These are phyloP conservation scores for Oryctes rhinoceros DNA, from an alignment of 1,140 invertebrate species.

Conservation along the genomic window DNA sequence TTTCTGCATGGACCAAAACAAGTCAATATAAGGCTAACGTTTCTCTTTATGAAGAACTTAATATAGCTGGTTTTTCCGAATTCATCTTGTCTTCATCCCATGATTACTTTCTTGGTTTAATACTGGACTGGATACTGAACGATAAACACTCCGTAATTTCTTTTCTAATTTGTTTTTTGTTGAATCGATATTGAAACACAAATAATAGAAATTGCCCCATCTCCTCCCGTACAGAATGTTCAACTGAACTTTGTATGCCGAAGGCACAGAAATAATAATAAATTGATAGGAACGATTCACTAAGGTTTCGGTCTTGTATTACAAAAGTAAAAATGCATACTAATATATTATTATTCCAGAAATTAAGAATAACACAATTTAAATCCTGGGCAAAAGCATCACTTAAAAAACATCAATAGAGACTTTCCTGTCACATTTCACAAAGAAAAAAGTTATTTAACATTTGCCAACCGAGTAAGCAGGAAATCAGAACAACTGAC, in stretches of 20 bases:
- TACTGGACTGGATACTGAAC: conserved; percentile 45
- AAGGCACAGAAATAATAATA: neutral
- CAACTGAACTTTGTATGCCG: neutral
- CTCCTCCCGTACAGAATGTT: neutral
- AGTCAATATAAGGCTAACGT: conserved; percentile 43
- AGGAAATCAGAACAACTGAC: conserved; percentile 48
- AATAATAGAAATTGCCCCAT: neutral
- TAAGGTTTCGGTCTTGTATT: neutral
- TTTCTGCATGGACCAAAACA: conserved; percentile 43
- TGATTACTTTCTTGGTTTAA: conserved; percentile 49
- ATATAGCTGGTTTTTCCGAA: neutral
- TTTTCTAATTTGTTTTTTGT: conserved; percentile 40
- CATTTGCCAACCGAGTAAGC: conserved; percentile 46
- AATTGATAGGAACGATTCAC: neutral
- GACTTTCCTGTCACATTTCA: neutral
- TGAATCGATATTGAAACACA: neutral
- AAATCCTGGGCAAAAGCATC: neutral
- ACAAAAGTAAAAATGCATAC: neutral
- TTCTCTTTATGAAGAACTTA: no score
- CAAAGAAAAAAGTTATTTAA: neutral
- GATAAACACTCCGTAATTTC: conserved; percentile 42
- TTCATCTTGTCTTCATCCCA: conserved; percentile 48
- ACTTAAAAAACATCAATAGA: neutral
- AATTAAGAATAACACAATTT: neutral
- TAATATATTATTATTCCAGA: neutral